Percentiles rank a stretch among this genome's conserved stretches.
Evolutionary conservation across 2,797 vertebrate genomes (phyloP).

Genomic region (Limnodromus scolopaceus): DNA sequence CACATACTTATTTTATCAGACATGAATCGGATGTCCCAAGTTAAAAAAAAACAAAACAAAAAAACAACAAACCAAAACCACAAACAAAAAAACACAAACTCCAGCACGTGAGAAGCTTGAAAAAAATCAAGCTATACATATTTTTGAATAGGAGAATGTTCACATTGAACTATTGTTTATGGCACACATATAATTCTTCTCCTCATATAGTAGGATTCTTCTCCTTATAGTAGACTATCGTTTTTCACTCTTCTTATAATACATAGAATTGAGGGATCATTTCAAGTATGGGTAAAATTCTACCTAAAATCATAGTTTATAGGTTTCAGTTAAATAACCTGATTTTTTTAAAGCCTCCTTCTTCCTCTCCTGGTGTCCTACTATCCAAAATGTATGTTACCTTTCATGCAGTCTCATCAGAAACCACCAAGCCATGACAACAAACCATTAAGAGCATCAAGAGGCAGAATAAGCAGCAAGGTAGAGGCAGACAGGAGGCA

Average conservation of each 20-base stretch:
- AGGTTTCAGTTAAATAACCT: not conserved
- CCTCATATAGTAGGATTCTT: not conserved
- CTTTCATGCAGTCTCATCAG: not conserved
- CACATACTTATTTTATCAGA: not conserved
- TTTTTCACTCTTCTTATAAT: not conserved
- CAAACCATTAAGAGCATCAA: not conserved
- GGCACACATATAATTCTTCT: not conserved
- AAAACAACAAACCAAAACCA: no score
- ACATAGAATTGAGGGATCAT: not conserved
- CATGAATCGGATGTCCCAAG: rapidly evolving
- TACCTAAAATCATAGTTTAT: not conserved
- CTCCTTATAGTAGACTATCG: not conserved
- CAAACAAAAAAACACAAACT: not conserved
- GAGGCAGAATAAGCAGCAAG: not conserved
- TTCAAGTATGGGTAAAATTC: not conserved
- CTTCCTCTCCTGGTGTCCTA: not conserved
- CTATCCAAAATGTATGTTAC: not conserved
- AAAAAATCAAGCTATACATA: not conserved
- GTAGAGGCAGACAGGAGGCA: not conserved
- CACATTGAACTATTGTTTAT: not conserved
- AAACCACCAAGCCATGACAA: not conserved
- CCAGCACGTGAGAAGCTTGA: not conserved
- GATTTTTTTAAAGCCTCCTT: not conserved
- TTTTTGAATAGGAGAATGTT: not conserved
- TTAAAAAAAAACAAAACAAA: not conserved